Percentiles rank a stretch among this genome's conserved stretches.
Conservation (phyloP, 2,113 vertebrate species). For the Silurus asotus region DNA sequence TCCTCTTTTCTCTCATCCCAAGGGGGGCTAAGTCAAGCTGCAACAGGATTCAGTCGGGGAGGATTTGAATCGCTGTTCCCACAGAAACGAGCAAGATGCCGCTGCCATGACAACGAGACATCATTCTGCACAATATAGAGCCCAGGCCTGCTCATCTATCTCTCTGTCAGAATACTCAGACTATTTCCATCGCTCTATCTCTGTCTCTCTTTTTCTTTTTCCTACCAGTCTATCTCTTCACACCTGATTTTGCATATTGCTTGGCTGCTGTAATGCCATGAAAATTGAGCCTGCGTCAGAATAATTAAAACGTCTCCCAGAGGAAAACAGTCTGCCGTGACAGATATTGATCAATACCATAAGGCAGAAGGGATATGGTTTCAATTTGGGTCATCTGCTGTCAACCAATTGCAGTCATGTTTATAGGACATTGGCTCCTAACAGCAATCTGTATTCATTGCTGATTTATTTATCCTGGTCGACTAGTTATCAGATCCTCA, state of each 20-base stretch:
- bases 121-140: slow-evolving; percentile 64
- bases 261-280: slow-evolving; percentile 39
- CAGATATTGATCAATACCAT: slow-evolving; percentile 50
- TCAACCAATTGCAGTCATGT: slow-evolving; percentile 34
- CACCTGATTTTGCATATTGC: slow-evolving; percentile 30
- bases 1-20: slow-evolving; percentile 48
- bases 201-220: slow-evolving; percentile 39
- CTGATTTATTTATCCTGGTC: slow-evolving; percentile 39
- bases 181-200: slow-evolving; percentile 38
- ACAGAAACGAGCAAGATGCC: slow-evolving; percentile 72
- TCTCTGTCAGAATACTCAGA: slow-evolving; percentile 21
- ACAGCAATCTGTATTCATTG: slow-evolving; percentile 28
- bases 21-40: slow-evolving; percentile 70
- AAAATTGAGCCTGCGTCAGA: slow-evolving; percentile 47
- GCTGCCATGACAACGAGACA: slow-evolving; percentile 76
- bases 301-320: slow-evolving; percentile 45
- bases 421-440: slow-evolving; percentile 7
- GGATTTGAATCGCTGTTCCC: slow-evolving; percentile 64
- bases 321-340: slow-evolving; percentile 38
- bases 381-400: slow-evolving; percentile 35
- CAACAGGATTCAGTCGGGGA: slow-evolving; percentile 71
- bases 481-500: slow-evolving; percentile 4
- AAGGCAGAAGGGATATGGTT: slow-evolving; percentile 38
- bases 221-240: slow-evolving; percentile 18
- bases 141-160: slow-evolving; percentile 41